Evolutionary conservation across 2,888 invertebrate species (phyloP), one percentile per base, ranked within the genome.

Genomic region (Lasioglossum pauxillum): DNA sequence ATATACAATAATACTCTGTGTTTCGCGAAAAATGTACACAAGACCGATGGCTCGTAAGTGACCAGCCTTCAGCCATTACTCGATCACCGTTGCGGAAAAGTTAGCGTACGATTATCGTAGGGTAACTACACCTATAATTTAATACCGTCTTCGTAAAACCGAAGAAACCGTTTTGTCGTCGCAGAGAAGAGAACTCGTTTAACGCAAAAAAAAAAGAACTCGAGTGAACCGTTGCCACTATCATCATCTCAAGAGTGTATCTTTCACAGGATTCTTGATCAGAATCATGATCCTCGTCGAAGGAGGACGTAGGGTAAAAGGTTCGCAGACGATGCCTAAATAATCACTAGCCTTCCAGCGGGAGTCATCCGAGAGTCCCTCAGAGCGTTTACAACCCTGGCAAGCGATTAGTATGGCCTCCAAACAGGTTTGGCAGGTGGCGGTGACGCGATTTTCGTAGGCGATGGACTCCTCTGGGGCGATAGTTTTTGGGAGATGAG

Each of bases 331-430:
- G 60, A 49, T 14, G 46, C 49, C 74, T 72, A 77, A 64, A 23
- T 80, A 84, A 88, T 94, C 94, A 94, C 94, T 94, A 94, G 94
- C 94, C 94, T 94, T 94, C 91, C 91, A 89, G 83, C 82, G 89
- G 85, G 85, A 76, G 71, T 38, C 19, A n/a, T 49, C 57, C 44
- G 44, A 7, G 16, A 64, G 60, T 64, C 12, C 31, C 35, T 23
- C 75, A 76, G 46, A 75, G 46, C 31, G n/a, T 49, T 14, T 8
- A 5, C 27, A 35, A n/a, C 0, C 10, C 10, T 8, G 16, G 72
- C 31, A n/a, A 23, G 69, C 4, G 38, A 83, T 91, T 93, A 95
- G 84, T 95, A 95, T 2, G 95, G 95, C 91, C 94, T 95, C 95
- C 95, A 95, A 4, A 95, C 94, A 5, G 94, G 92, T 85, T 94